Evolutionary conservation across 2,888 invertebrate species (phyloP), one percentile per base, ranked within the genome.

Genomic region (Lutraria lutraria): DNA sequence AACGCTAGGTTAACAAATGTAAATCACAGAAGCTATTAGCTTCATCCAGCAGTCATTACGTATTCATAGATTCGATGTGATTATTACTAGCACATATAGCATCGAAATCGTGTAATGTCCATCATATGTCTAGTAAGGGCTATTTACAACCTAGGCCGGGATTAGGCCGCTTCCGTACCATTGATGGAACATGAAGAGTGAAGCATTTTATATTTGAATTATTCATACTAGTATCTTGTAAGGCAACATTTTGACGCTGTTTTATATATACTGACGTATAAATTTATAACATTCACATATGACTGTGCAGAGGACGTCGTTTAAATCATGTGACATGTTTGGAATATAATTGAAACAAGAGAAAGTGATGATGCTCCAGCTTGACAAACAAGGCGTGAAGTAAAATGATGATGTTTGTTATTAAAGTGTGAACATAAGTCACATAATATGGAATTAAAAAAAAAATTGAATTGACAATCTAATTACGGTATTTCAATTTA

Each of bases 51-150:
- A 43, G 13, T 84, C 88, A 88, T 88, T 88, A 88, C 54, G 81
- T 81, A 88, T 88, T 84, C 88, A 88, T 88, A 85, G 88, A 88
- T 81, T 84, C 68, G 16, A 21, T 53, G 34, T 85, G 85, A 88
- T 85, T 81, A 88, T 85, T 68, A 85, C 81, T 81, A 43, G 63
- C 54, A 68, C 34, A 63, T 88, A 85, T 52, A 53, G 76, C 31
- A 72, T 79, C 63, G 53, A 34, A 79, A 34, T 34, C 85, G 25
- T 43, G 68, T 63, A 34, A 88, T 85, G 88, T 84, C 85, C 81
- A 81, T 84, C 85, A 85, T 81, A 52, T 84, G 88, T 88, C 87
- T 83, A 21, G 43, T 81, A 63, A 43, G 68, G 60, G 81, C 80
- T 81, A 54, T 81, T 86, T 81, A 84, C 54, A 25, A 53, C 31